Evolutionary conservation across 2,888 invertebrate species (phyloP).

Genomic region (Anoncus sp.): DNA sequence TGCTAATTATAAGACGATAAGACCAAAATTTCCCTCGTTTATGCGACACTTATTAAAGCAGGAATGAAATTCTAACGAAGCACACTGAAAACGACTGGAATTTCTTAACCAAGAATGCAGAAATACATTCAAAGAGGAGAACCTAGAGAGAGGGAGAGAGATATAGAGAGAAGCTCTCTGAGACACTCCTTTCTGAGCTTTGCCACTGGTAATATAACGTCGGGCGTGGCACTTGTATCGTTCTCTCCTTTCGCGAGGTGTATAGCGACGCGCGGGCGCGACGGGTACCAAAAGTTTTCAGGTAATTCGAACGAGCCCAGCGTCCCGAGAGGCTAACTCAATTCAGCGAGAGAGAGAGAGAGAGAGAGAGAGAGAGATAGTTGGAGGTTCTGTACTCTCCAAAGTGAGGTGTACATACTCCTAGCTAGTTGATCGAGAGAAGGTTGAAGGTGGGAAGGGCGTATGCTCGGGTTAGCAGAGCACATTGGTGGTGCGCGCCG

Average conservation of each 20-base stretch:
- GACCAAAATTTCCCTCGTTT: constrained; percentile 32
- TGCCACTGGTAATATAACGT: constrained; percentile 30
- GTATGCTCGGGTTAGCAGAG: constrained; percentile 46
- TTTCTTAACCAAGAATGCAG: constrained; percentile 15
- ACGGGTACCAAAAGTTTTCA: constrained; percentile 61
- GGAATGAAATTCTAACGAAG: constrained; percentile 18
- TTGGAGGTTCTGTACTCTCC: constrained; percentile 47
- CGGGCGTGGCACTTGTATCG: constrained; percentile 54
- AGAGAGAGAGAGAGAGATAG: too few species aligned
- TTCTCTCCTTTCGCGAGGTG: constrained; percentile 40
- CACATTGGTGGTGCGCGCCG: constrained; percentile 31
- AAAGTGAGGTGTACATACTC: constrained; percentile 24
- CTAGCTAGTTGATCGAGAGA: constrained; percentile 20
- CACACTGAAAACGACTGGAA: constrained; percentile 8
- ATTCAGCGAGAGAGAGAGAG: constrained; percentile 60
- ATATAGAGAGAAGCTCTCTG: constrained; percentile 2
- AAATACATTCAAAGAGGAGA: constrained; percentile 19
- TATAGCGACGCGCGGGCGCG: constrained; percentile 6
- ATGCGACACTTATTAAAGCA: constrained; percentile 31
- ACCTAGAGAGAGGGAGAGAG: constrained; percentile 1
- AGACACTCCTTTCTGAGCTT: constrained; percentile 1
- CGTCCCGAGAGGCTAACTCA: constrained; percentile 62
- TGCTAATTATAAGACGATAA: neutral
- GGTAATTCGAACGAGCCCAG: constrained; percentile 65
- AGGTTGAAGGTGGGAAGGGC: constrained; percentile 37